Percentiles rank a stretch among this genome's conserved stretches.
These are phyloP conservation scores for Triplophysa dalaica DNA, from an alignment of 2,113 vertebrate genomes.

Conservation along the genomic window DNA sequence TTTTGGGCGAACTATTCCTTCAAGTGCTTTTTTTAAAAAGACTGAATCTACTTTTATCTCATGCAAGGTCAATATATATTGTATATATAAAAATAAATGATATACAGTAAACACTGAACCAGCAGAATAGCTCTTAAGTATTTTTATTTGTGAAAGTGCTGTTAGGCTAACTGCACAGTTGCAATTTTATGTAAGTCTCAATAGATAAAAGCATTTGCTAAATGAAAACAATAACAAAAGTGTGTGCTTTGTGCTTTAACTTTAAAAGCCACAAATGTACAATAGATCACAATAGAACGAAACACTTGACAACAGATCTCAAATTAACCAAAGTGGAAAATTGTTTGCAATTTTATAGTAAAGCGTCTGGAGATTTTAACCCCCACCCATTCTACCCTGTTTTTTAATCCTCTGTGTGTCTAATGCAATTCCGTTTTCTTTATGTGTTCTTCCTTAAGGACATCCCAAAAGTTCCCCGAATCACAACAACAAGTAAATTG, in stretches of 20 bases:
- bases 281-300: slow-evolving; percentile 15
- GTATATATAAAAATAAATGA: no score
- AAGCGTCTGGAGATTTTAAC: slow-evolving; percentile 23
- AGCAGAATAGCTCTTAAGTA: neutral
- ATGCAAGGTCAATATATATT: neutral
- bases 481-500: slow-evolving; percentile 69
- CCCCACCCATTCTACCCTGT: neutral
- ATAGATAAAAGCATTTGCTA: slow-evolving; percentile 20
- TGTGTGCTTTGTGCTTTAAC: slow-evolving; percentile 3
- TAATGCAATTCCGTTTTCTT: slow-evolving; percentile 6
- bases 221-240: slow-evolving; percentile 16
- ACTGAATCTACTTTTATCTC: neutral
- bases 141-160: neutral
- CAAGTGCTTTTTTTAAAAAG: neutral
- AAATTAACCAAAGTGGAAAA: slow-evolving; percentile 23
- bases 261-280: slow-evolving; percentile 25
- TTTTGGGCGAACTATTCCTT: neutral
- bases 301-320: neutral
- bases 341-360: slow-evolving; percentile 18
- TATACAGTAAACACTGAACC: neutral
- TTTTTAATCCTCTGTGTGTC: slow-evolving; percentile 1
- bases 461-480: slow-evolving; percentile 76
- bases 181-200: neutral
- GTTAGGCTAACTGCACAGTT: neutral
- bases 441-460: slow-evolving; percentile 63